Conservation (phyloP, 2,797 vertebrate genomes). For the Paedocypris micromegethes region DNA sequence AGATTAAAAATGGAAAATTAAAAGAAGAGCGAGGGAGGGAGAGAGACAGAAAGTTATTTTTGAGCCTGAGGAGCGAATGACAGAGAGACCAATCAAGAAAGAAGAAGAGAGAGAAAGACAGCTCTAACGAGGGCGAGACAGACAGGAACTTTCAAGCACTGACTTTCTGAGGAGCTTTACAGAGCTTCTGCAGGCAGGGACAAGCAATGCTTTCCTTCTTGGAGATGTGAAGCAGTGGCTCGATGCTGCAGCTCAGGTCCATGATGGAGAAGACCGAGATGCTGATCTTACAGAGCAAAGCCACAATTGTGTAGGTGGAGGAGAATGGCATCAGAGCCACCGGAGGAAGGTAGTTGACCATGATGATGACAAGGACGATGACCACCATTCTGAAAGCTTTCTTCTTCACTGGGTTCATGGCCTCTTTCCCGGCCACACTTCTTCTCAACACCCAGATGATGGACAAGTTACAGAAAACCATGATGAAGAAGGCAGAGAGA, state of each 20-base stretch:
- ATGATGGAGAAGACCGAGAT: slow-evolving; percentile 64
- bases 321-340: slow-evolving; percentile 68
- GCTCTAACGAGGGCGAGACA: no score
- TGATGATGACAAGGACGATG: slow-evolving; percentile 63
- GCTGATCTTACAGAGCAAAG: slow-evolving; percentile 61
- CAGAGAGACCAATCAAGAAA: no score
- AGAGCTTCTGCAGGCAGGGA: slow-evolving; percentile 41
- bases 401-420: slow-evolving; percentile 70
- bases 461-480: slow-evolving; percentile 71
- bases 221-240: slow-evolving; percentile 67
- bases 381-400: slow-evolving; percentile 67
- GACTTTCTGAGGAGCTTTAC: slow-evolving; percentile 27
- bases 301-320: slow-evolving; percentile 55
- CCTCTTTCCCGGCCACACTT: slow-evolving; percentile 63
- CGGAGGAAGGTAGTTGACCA: slow-evolving; percentile 64
- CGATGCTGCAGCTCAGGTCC: slow-evolving; percentile 71
- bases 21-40: no score
- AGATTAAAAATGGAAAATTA: no score
- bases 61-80: no score
- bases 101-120: no score
- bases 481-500: slow-evolving; percentile 61
- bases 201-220: slow-evolving; percentile 56
- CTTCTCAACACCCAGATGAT: slow-evolving; percentile 69
- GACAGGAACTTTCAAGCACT: slow-evolving; percentile 29
- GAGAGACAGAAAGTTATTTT: no score